Evolutionary conservation across 2,888 invertebrate species (phyloP).

Genomic region (Himalopsyche kuldschensis): DNA sequence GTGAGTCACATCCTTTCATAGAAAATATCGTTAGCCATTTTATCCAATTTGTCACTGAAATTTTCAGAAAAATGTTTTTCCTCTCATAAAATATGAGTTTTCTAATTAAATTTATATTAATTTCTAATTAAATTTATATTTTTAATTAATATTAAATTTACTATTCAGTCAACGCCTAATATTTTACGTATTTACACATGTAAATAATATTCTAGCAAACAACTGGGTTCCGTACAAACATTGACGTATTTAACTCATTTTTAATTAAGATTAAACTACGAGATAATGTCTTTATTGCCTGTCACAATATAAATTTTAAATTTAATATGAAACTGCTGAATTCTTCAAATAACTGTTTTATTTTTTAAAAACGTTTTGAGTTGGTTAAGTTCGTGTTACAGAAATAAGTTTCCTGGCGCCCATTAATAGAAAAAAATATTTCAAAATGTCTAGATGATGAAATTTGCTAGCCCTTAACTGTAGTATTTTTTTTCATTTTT

Average conservation of each 20-base stretch:
- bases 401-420: no score
- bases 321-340: no score
- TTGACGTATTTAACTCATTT: neutral
- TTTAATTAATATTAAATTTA: neutral
- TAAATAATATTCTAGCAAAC: neutral
- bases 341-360: neutral
- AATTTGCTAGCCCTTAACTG: no score
- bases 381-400: no score
- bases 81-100: neutral
- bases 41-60: neutral
- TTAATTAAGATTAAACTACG: neutral
- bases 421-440: no score
- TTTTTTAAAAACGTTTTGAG: no score
- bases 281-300: neutral
- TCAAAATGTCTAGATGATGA: no score
- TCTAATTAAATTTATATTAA: neutral
- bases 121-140: neutral
- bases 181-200: neutral
- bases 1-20: neutral
- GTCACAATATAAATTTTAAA: neutral
- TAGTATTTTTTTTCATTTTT: no score
- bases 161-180: neutral
- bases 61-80: neutral
- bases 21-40: neutral
- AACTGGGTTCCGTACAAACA: neutral